Conservation (phyloP, 2,113 vertebrate genomes). For the Orycteropus afer region DNA sequence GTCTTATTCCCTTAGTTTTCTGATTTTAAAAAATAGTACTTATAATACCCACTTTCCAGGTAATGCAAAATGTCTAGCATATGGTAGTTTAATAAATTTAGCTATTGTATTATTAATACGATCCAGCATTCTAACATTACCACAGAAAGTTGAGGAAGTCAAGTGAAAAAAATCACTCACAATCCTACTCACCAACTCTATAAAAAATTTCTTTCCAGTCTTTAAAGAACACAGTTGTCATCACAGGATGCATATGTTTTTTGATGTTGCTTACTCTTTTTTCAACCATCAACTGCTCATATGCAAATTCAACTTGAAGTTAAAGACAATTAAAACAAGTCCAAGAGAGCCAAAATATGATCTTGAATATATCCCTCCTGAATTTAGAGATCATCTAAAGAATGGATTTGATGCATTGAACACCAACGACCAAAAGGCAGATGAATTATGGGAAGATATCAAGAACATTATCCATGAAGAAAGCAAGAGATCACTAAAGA, state of each 20-base stretch:
- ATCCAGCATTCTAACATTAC: background rate
- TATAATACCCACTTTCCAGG: background rate
- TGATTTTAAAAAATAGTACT: background rate
- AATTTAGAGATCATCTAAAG: too few species aligned
- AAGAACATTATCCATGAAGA: too few species aligned
- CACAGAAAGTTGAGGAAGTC: background rate
- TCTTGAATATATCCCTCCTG: too few species aligned
- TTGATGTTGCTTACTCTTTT: slow-evolving; percentile 7
- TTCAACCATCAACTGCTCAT: too few species aligned
- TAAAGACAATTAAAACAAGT: too few species aligned
- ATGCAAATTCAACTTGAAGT: too few species aligned
- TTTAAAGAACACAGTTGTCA: background rate
- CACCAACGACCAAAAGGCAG: too few species aligned
- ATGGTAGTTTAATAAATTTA: background rate
- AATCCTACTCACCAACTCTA: background rate
- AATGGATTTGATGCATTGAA: too few species aligned
- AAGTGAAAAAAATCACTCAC: background rate
- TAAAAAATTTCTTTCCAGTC: background rate
- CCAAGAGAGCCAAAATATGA: too few species aligned
- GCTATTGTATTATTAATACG: background rate
- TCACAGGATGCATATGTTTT: background rate
- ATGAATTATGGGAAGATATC: too few species aligned
- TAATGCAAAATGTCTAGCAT: background rate
- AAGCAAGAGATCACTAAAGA: too few species aligned
- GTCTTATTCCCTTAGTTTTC: background rate